Evolutionary conservation across 37 sponge, comb jelly and placozoan genomes (phyloP), one percentile per base, ranked within the genome.

Genomic region (Ianthella basta): DNA sequence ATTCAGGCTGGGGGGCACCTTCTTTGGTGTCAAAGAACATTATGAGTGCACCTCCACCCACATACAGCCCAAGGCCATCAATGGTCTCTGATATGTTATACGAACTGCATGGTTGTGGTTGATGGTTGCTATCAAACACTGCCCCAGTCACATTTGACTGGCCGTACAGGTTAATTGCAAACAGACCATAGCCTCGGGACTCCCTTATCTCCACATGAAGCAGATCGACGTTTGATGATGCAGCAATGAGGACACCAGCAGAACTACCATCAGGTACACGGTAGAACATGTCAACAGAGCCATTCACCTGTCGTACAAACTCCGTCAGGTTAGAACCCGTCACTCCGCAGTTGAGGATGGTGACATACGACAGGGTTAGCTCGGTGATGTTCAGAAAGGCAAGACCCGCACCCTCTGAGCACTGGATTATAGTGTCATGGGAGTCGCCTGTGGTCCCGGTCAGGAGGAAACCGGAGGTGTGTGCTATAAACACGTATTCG

Each of bases 161-260:
- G 10, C 70, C 70, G 6, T 69, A 69, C 35, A 69, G 34, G 70
- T 35, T 69, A 30, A 69, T 30, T 34, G 70, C 70, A 34, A 69
- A 16, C 18, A 69, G 70, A 32, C 70, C 70, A 69, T 34, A 69
- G 34, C 70, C 70, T 30, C 29, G 29, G 34, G 29, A 34, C 1
- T 69, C 32, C 18, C 34, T 69, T 18, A 69, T 35, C 29, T 12
- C 1, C 27, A 69, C 34, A n/a, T 30, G 6, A 4, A 18, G 27
- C 32, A 69, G 34, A n/a, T 1, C 27, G 1, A 69, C 70, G 34
- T 69, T 6, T 18, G 29, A 16, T 1, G 34, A n/a, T 30, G 70
- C 70, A 69, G 70, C 70, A 18, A 69, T 69, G 3, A 69, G 35
- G 35, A 69, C 34, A 69, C 33, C 70, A 30, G 34, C 27, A 30